phyloP scores from a whole-genome alignment of 2,888 invertebrate genomes.

The Amorpha juglandis region DNA sequence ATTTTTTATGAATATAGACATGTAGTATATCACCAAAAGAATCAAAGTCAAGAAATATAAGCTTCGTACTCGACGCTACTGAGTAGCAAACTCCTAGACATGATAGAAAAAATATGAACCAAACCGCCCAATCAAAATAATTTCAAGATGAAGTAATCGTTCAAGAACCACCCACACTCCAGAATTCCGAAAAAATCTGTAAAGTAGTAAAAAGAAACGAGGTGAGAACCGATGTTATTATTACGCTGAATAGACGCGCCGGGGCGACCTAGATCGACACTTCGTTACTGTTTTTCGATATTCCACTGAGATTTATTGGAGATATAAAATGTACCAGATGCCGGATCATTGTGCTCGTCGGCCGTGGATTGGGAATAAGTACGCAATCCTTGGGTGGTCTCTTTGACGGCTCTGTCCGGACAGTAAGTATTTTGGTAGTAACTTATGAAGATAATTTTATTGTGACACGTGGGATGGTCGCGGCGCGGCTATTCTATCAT shows the following conservation, averaged over 20 bases:
- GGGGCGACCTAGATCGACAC: conserved; percentile 65
- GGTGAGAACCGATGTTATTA: conserved; percentile 48
- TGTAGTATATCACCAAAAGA: no score
- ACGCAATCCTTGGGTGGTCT: conserved; percentile 65
- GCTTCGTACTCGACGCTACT: neutral
- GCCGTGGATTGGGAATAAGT: conserved; percentile 56
- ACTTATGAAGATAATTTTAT: no score
- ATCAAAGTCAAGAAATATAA: neutral
- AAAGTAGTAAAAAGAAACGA: conserved; percentile 49
- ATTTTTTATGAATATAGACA: no score
- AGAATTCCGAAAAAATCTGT: conserved; percentile 36
- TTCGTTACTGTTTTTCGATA: conserved; percentile 67
- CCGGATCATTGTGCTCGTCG: conserved; percentile 52
- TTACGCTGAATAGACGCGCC: conserved; percentile 51
- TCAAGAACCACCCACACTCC: conserved; percentile 26
- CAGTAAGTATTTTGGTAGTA: neutral
- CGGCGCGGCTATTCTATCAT: no score
- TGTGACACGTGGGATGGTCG: no score
- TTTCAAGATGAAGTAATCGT: conserved; percentile 26
- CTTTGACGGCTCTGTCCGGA: conserved; percentile 33
- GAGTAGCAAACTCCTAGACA: neutral
- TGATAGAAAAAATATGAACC: neutral
- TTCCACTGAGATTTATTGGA: conserved; percentile 70
- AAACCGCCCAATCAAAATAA: conserved; percentile 7
- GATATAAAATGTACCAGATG: conserved; percentile 73